Conservation (phyloP, 1,140 invertebrate species). For the Manduca sexta region DNA sequence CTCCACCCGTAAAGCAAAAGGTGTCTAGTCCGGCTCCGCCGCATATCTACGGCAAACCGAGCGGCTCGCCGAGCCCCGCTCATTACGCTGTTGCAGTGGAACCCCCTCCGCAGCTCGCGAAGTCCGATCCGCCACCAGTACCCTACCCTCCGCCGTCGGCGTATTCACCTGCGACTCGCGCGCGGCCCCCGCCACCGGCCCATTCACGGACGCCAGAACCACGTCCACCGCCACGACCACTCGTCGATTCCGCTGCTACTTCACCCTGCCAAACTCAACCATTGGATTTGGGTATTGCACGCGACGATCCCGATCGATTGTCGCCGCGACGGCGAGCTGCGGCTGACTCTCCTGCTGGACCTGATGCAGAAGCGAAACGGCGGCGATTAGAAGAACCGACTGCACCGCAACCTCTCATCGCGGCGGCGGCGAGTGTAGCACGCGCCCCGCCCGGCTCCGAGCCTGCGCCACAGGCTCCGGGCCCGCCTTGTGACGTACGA, state of each 20-base stretch:
- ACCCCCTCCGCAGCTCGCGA: slow-evolving; percentile 75
- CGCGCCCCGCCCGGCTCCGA: slow-evolving; percentile 56
- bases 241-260: slow-evolving; percentile 65
- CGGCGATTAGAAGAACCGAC: slow-evolving; percentile 55
- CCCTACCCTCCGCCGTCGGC: slow-evolving; percentile 75
- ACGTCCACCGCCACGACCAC: slow-evolving; percentile 64
- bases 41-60: slow-evolving; percentile 84
- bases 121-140: slow-evolving; percentile 78
- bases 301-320: slow-evolving; percentile 61
- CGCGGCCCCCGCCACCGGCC: slow-evolving; percentile 73
- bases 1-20: slow-evolving; percentile 79
- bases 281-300: slow-evolving; percentile 80
- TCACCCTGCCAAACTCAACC: slow-evolving; percentile 80
- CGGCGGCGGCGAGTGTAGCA: slow-evolving; percentile 83
- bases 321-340: slow-evolving; percentile 74
- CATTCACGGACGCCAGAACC: slow-evolving; percentile 58
- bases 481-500: slow-evolving; percentile 70
- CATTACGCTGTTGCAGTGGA: slow-evolving; percentile 76
- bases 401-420: slow-evolving; percentile 74
- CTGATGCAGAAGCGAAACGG: slow-evolving; percentile 43
- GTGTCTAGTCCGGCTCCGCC: slow-evolving; percentile 86
- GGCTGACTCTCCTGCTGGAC: slow-evolving; percentile 34
- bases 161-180: slow-evolving; percentile 72
- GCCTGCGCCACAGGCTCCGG: slow-evolving; percentile 72
- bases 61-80: slow-evolving; percentile 75